A percentile compares a stretch with the other conserved stretches of the same genome.
These are phyloP conservation scores for Drosophila kanapiae DNA, from an alignment of 1,140 invertebrate species.

Conservation along the genomic window DNA sequence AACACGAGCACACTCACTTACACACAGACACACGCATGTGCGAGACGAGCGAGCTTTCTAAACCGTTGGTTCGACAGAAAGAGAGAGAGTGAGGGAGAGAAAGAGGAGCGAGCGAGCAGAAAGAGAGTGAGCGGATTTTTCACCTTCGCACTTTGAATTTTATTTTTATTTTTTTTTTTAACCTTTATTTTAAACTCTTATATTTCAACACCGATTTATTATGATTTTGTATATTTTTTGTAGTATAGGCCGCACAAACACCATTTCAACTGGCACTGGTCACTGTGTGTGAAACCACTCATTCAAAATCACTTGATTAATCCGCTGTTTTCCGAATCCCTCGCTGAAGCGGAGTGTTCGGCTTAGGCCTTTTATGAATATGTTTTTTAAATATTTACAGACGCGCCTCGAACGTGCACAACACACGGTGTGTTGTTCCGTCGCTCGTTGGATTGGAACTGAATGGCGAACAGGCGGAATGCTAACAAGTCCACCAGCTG, in stretches of 20 bases:
- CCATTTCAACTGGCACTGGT: conserved; percentile 36
- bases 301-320: conserved; percentile 25
- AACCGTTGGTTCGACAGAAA: conserved; percentile 55
- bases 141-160: conserved; percentile 75
- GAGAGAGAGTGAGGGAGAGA: conserved; percentile 7
- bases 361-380: conserved; percentile 69
- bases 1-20: conserved; percentile 45
- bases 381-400: conserved; percentile 78
- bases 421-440: conserved; percentile 69
- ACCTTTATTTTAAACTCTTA: conserved; percentile 41
- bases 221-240: conserved; percentile 39
- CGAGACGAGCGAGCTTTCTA: conserved; percentile 76
- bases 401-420: conserved; percentile 62
- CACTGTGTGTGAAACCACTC: conserved; percentile 31
- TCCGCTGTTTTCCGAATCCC: conserved; percentile 13
- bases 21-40: conserved; percentile 59
- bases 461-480: conserved; percentile 44
- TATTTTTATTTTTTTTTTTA: conserved; percentile 24
- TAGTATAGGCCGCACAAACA: conserved; percentile 20
- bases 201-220: conserved; percentile 42
- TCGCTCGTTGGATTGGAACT: conserved; percentile 68
- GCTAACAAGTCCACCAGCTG: conserved; percentile 60
- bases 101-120: conserved; percentile 12
- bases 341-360: conserved; percentile 31
- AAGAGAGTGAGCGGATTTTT: conserved; percentile 66